phyloP scores from a whole-genome alignment of 2,888 invertebrate genomes.

The Chalcosyrphus nemorum region DNA sequence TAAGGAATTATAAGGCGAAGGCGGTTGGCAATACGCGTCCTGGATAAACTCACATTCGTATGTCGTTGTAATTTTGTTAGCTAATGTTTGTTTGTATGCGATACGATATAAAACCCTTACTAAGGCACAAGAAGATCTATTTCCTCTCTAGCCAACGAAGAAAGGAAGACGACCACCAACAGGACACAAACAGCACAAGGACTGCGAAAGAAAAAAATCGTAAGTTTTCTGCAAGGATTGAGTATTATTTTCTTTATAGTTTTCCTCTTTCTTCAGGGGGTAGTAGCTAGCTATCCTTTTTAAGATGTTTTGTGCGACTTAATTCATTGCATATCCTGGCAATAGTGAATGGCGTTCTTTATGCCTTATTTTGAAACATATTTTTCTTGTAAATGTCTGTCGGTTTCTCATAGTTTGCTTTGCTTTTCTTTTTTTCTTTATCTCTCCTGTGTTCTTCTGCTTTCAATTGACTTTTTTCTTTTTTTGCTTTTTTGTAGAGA shows the following conservation, averaged over 20 bases:
- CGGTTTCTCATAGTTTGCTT: constrained; percentile 59
- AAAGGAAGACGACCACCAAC: constrained; percentile 10
- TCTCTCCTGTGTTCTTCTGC: not conserved
- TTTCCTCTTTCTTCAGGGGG: constrained; percentile 26
- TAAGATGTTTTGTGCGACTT: constrained; percentile 59
- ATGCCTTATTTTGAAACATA: constrained; percentile 63
- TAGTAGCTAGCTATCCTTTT: constrained; percentile 55
- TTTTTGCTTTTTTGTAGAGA: constrained; percentile 8
- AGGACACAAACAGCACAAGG: constrained; percentile 50
- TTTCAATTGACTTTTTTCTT: not conserved
- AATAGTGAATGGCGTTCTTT: constrained; percentile 60
- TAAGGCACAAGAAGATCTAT: constrained; percentile 45
- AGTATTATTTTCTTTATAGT: constrained; percentile 55
- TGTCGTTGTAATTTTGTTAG: constrained; percentile 57
- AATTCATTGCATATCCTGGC: constrained; percentile 68
- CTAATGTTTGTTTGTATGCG: constrained; percentile 7
- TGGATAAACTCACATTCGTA: not conserved
- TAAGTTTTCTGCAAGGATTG: constrained; percentile 38
- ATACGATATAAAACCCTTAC: constrained; percentile 3
- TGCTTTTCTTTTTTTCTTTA: constrained; percentile 1
- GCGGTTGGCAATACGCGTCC: not conserved
- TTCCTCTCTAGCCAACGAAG: constrained; percentile 44
- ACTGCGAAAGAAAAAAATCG: constrained; percentile 15
- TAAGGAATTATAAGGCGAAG: constrained; percentile 16
- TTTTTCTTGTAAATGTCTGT: constrained; percentile 65